phyloP scores from a whole-genome alignment of 2,113 vertebrate species.

The Salvator merianae region DNA sequence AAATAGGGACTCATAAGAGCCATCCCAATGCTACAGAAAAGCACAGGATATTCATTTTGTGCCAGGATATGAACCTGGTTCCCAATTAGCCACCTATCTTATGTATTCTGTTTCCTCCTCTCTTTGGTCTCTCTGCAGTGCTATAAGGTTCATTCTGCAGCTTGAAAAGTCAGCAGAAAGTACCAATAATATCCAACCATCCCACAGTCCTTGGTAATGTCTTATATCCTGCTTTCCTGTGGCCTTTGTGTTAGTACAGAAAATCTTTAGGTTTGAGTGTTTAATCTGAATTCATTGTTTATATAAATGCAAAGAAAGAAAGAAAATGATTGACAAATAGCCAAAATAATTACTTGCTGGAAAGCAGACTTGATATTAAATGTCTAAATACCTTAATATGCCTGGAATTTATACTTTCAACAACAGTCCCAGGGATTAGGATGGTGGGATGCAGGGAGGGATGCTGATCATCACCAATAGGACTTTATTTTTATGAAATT shows the following conservation, averaged over 20 bases:
- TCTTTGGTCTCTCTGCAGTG: conserved; percentile 22
- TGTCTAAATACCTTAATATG: not conserved
- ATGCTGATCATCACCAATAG: no score
- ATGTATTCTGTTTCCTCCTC: conserved; percentile 39
- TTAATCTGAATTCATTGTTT: conserved; percentile 25
- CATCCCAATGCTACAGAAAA: conserved; percentile 55
- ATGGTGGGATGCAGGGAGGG: no score
- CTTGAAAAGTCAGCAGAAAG: conserved; percentile 63
- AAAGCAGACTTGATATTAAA: not conserved
- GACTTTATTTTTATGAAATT: no score
- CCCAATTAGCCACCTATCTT: conserved; percentile 41
- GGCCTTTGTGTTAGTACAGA: conserved; percentile 54
- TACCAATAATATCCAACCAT: conserved; percentile 65
- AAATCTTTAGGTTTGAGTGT: conserved; percentile 35
- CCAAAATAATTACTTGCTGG: conserved; percentile 38
- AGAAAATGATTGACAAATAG: not conserved
- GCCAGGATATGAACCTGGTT: conserved; percentile 39
- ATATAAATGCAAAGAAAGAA: not conserved
- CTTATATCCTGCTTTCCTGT: conserved; percentile 28
- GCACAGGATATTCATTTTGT: conserved; percentile 51
- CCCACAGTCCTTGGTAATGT: conserved; percentile 44
- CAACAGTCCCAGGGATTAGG: no score
- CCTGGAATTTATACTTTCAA: not conserved
- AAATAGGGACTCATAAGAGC: conserved; percentile 51
- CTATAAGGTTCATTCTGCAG: conserved; percentile 61